Evolutionary conservation across 2,797 vertebrate species (phyloP).

Genomic region (Syngnathus rostellatus): DNA sequence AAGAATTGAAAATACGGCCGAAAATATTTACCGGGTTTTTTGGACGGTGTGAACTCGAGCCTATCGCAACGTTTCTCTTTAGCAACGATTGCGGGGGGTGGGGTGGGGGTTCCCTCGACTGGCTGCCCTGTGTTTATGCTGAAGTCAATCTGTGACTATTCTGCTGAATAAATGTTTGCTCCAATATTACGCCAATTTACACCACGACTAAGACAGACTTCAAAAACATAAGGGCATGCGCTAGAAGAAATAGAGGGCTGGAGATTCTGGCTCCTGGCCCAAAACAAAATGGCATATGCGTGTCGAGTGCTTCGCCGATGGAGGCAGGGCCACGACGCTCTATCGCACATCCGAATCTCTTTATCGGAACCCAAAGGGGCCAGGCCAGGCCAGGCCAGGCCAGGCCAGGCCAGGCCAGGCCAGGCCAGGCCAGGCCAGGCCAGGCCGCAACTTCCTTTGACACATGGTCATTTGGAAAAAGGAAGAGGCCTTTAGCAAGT

Average conservation of each 20-base stretch:
- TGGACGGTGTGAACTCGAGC: not conserved
- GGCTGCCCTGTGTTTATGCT: not conserved
- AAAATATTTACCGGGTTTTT: not conserved
- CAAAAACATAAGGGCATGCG: not conserved
- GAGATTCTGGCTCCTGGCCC: not conserved
- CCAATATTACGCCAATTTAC: not conserved
- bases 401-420: slow-evolving; percentile 23
- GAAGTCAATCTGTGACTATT: not conserved
- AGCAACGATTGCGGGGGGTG: not conserved
- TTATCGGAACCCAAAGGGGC: slow-evolving; percentile 38
- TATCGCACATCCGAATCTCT: slow-evolving; percentile 42
- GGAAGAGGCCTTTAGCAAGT: slow-evolving; percentile 27
- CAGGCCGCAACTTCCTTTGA: slow-evolving; percentile 47
- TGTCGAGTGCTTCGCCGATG: slow-evolving; percentile 9
- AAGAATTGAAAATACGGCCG: not conserved
- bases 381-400: slow-evolving; percentile 19
- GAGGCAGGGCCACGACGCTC: slow-evolving; percentile 18
- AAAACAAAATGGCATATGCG: not conserved
- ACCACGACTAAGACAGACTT: no score
- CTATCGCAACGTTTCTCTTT: not conserved
- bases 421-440: slow-evolving; percentile 19
- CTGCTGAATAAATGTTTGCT: not conserved
- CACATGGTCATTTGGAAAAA: slow-evolving; percentile 27
- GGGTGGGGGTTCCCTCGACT: not conserved
- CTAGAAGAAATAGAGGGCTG: not conserved